Base-by-base conservation (phyloP, 2,113 vertebrate genomes). In the Forbesichthys agassizii region DNA sequence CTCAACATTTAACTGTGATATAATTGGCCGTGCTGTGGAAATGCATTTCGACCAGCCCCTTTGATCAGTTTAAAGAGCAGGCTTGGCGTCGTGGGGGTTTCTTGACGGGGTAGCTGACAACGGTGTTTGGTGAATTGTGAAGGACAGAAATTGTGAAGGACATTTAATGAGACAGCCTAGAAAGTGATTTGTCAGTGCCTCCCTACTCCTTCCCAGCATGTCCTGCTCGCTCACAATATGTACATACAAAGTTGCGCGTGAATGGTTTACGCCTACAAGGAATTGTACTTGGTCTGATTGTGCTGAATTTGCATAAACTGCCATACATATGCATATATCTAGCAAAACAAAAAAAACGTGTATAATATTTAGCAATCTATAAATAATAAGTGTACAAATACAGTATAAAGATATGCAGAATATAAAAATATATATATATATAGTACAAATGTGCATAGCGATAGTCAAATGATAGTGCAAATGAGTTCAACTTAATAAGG, bases 21-120 rank as follows among this genome's bases (percentile, higher is more conserved):
- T 86, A 86, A 90, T 85, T 88, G 84, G 84, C 83, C 80, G 77
- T 62, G 78, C 74, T 74, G 83, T 71, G 75, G 81, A 84, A 88
- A 85, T 80, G 64, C 9, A 84, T 84, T 75, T 77, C 71, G 71
- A 80, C 64, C 5, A 73, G 80, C 61, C 70, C 48, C 78, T 87
- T 81, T 83, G 86, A 90, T 80, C 77, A 74, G 66, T 73, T 42
- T 80, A 62, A 72, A 9, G 67, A 73, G 73, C 67, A 64, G 12
- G 33, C 10, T 2, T 10, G 83, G 74, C 71, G 20, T 74, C 72
- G 65, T 16, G 52, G 61, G 74, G 58, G 79, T 75, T 76, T 78
- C 78, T 73, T 42, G 61, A 77, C 73, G 61, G 70, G 64, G 53
- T 63, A 48, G 64, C 69, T 83, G 87, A 78, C 85, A 73, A 59